phyloP scores from a whole-genome alignment of 2,888 invertebrate species.

The Dilophus febrilis region DNA sequence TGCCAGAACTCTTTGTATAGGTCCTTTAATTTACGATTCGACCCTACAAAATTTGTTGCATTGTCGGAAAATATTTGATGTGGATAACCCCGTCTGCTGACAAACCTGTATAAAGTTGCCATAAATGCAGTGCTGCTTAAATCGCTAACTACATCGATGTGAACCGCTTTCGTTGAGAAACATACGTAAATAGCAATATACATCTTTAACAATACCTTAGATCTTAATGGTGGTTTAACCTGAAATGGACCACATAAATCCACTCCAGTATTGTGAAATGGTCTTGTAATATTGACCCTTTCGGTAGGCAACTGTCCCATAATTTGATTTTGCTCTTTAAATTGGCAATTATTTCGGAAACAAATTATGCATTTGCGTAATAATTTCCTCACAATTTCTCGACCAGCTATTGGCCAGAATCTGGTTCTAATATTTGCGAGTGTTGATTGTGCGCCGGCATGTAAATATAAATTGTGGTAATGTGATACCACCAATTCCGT shows the following conservation, averaged over 20 bases:
- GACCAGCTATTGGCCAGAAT: no score
- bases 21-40: neutral
- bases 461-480: no score
- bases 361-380: no score
- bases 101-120: neutral
- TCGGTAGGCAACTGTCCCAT: constrained; percentile 10
- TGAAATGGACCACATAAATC: constrained; percentile 13
- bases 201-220: no score
- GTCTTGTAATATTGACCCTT: constrained; percentile 9
- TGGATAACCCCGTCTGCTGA: neutral
- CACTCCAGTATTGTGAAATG: constrained; percentile 13
- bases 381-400: no score
- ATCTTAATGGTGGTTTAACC: neutral
- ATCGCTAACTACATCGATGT: neutral
- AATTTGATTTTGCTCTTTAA: no score
- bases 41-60: neutral
- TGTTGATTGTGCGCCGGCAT: no score
- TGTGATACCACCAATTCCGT: no score
- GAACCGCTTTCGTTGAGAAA: neutral
- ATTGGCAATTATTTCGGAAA: no score
- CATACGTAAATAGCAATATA: neutral
- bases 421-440: no score
- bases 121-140: neutral
- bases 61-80: neutral
- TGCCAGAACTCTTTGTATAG: neutral